phyloP scores from a whole-genome alignment of 2,888 invertebrate species.

The Hyles lineata region DNA sequence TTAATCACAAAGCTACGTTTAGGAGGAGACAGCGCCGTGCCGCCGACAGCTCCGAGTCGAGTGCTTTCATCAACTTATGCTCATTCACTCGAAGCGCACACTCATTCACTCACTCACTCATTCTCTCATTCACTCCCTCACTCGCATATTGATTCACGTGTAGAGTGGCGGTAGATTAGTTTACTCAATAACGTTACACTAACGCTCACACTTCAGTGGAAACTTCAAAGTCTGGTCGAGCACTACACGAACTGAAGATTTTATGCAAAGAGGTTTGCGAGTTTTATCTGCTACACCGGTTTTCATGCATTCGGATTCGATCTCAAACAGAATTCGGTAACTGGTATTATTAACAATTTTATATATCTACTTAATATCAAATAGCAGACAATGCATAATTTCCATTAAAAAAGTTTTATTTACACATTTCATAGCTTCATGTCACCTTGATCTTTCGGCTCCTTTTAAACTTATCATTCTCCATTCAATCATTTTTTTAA shows the following conservation, averaged over 20 bases:
- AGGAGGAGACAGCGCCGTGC: conserved; percentile 43
- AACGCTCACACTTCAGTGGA: neutral
- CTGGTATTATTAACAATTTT: too few species aligned
- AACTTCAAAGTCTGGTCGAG: neutral
- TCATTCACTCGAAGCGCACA: conserved; percentile 39
- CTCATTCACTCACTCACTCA: conserved; percentile 37
- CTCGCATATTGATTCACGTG: neutral
- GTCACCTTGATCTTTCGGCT: too few species aligned
- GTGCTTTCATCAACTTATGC: conserved; percentile 51
- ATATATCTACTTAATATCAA: too few species aligned
- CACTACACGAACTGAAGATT: neutral
- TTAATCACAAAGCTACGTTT: conserved; percentile 49
- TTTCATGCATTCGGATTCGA: too few species aligned
- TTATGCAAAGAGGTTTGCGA: too few species aligned
- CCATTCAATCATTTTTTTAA: too few species aligned
- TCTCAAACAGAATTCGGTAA: too few species aligned
- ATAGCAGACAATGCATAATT: too few species aligned
- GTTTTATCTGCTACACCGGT: too few species aligned
- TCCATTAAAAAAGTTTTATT: too few species aligned
- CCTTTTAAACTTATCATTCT: too few species aligned
- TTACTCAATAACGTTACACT: neutral
- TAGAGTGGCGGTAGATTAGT: neutral
- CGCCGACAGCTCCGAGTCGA: conserved; percentile 35
- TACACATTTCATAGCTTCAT: too few species aligned
- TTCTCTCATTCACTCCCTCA: conserved; percentile 23